phyloP scores from a whole-genome alignment of 2,797 vertebrate genomes.

The Ibycter americanus region DNA sequence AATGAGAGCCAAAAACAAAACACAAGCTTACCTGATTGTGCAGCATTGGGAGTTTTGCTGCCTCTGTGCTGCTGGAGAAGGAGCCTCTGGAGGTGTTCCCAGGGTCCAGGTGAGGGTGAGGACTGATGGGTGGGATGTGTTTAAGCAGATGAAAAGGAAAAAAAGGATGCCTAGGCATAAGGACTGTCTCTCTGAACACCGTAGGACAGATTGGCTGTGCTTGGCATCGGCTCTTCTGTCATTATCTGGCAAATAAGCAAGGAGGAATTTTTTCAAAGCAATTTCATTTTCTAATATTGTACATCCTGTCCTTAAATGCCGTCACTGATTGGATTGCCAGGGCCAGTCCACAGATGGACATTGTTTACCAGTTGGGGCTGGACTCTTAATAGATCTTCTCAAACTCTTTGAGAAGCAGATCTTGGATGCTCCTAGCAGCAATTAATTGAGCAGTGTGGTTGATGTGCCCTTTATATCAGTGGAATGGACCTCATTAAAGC shows the following conservation, averaged over 20 bases:
- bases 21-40: not conserved
- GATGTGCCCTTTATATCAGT: not conserved
- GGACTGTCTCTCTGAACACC: not conserved
- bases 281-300: conserved; percentile 1
- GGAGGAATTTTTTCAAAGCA: conserved; percentile 15
- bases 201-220: not conserved
- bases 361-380: not conserved
- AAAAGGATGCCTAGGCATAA: not conserved
- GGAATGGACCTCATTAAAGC: not conserved
- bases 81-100: not conserved
- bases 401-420: not conserved
- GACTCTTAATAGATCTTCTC: conserved; percentile 18
- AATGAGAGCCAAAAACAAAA: not conserved
- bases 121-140: not conserved
- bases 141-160: not conserved
- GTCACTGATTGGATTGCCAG: not conserved
- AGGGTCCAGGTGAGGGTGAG: not conserved
- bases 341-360: not conserved
- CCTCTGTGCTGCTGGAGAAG: not conserved
- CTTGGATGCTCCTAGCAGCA: not conserved
- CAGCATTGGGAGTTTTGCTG: not conserved
- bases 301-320: conserved; percentile 34
- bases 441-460: not conserved
- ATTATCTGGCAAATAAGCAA: conserved; percentile 46
- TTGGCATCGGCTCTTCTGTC: not conserved